Percentiles rank a stretch among this genome's conserved stretches.
Conservation (phyloP, 2,113 vertebrate species). For the Callipepla squamata region DNA sequence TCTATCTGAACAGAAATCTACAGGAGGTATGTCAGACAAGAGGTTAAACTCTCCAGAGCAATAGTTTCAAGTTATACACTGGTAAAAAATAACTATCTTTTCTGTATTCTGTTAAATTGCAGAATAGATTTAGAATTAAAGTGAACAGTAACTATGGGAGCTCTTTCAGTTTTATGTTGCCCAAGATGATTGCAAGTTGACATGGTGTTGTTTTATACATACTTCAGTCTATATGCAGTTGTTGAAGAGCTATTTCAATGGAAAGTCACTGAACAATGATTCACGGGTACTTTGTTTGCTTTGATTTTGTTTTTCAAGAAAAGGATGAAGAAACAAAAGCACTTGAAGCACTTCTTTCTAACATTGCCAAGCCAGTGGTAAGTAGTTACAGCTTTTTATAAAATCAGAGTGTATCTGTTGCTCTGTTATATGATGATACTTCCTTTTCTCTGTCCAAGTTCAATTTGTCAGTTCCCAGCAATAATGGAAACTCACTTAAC, state of each 20-base stretch:
- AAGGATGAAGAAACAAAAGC: conserved; percentile 90
- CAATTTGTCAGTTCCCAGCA: neutral
- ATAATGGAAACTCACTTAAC: neutral
- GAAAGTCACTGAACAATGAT: neutral
- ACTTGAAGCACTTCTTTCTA: conserved; percentile 86
- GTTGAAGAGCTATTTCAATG: neutral
- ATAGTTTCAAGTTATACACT: neutral
- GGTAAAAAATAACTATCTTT: neutral
- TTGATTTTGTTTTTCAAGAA: conserved; percentile 78
- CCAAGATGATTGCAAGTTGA: neutral
- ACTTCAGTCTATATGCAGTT: neutral
- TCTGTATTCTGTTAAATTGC: neutral
- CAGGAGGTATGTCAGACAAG: neutral
- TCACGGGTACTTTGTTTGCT: conserved; percentile 32
- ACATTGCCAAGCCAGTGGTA: conserved; percentile 89
- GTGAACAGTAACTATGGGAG: neutral
- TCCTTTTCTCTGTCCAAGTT: neutral
- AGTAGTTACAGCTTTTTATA: conserved; percentile 66
- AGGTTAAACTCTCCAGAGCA: neutral
- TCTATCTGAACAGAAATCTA: neutral
- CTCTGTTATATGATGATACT: neutral
- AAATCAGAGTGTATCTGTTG: neutral
- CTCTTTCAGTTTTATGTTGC: neutral
- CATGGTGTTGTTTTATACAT: neutral
- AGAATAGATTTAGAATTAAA: neutral